A percentile compares a stretch with the other conserved stretches of the same genome.
These are phyloP conservation scores for Pygocentrus nattereri DNA, from an alignment of 2,797 vertebrate genomes.

Conservation along the genomic window DNA sequence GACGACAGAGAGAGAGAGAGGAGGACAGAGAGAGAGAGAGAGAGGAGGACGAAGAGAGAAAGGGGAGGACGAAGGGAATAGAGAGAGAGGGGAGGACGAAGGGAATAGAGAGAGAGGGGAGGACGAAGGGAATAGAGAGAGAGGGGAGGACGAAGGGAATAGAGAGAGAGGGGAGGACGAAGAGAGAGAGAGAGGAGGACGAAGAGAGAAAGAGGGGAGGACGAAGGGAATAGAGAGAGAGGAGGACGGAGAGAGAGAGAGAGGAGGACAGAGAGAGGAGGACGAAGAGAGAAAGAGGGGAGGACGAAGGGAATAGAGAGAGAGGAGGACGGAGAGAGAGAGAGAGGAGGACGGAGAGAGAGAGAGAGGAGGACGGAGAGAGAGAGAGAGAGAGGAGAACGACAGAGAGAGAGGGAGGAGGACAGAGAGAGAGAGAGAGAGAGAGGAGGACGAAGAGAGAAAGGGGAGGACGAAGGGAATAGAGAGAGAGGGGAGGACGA, in stretches of 20 bases:
- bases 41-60: too few species aligned
- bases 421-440: neutral
- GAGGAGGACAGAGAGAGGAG: neutral
- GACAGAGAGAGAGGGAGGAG: neutral
- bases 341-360: neutral
- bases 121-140: neutral
- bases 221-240: neutral
- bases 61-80: too few species aligned
- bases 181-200: neutral
- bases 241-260: neutral
- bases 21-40: too few species aligned
- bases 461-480: neutral
- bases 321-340: neutral
- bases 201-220: neutral
- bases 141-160: neutral
- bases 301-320: neutral
- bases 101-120: too few species aligned
- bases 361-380: neutral
- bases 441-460: neutral
- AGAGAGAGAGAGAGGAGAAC: neutral
- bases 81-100: too few species aligned
- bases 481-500: slow-evolving; percentile 1
- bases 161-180: neutral
- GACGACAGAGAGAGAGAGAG: neutral
- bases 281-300: too few species aligned